Evolutionary conservation across 2,797 vertebrate genomes (phyloP).

Genomic region (Sus cebifrons): DNA sequence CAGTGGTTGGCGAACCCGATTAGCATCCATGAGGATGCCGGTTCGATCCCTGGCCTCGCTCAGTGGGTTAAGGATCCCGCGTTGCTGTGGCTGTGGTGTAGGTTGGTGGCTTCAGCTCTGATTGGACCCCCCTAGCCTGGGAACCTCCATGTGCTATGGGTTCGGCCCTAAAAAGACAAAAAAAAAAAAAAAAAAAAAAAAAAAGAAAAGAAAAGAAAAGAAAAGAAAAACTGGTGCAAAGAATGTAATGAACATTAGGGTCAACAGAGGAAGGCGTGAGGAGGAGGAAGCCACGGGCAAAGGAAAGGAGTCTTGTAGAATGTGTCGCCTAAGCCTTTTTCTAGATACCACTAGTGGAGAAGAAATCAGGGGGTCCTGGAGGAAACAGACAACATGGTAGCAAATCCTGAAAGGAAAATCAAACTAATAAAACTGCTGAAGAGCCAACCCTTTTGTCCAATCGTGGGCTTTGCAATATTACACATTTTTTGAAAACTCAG

Average conservation of each 20-base stretch:
- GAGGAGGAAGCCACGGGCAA: background rate
- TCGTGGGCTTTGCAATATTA: constrained; percentile 49
- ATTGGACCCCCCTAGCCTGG: no score
- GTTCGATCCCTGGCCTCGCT: no score
- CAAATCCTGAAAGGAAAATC: constrained; percentile 57
- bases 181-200: no score
- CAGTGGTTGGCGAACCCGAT: no score
- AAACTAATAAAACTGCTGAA: constrained; percentile 32
- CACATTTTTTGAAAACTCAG: constrained; percentile 67
- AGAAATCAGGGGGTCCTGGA: background rate
- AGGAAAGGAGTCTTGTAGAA: background rate
- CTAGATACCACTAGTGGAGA: background rate
- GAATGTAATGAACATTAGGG: background rate
- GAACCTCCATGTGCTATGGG: no score
- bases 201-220: background rate
- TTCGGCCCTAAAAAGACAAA: no score
- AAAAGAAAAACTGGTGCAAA: background rate
- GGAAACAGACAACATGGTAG: background rate
- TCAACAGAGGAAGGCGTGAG: background rate
- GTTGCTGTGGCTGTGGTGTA: no score
- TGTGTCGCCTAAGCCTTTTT: background rate
- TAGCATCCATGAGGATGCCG: no score
- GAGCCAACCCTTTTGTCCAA: constrained; percentile 52
- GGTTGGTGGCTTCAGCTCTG: no score
- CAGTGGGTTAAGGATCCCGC: no score